Conservation (phyloP, 2,888 invertebrate species). For the Philereme vetulata region DNA sequence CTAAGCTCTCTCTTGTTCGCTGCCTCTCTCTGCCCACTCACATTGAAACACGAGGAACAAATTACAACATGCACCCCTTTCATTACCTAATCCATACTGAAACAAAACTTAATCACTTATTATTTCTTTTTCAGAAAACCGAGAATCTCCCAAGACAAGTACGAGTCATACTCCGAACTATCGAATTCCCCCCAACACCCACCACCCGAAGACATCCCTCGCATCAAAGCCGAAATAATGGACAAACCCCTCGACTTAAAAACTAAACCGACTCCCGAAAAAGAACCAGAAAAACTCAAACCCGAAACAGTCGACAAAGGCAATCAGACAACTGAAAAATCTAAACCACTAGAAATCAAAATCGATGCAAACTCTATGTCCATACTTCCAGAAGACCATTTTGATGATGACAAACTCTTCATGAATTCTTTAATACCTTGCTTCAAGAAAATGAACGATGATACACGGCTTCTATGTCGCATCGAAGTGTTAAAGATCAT, state of each 20-base stretch:
- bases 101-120: background rate
- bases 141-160: slow-evolving; percentile 73
- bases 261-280: slow-evolving; percentile 53
- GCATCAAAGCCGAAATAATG: slow-evolving; percentile 60
- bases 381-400: slow-evolving; percentile 68
- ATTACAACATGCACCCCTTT: background rate
- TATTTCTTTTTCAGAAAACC: slow-evolving; percentile 61
- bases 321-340: slow-evolving; percentile 58
- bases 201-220: slow-evolving; percentile 61
- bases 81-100: background rate
- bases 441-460: slow-evolving; percentile 77
- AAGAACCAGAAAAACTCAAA: slow-evolving; percentile 32
- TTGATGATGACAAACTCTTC: slow-evolving; percentile 73
- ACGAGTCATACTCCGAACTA: slow-evolving; percentile 73
- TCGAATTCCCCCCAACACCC: slow-evolving; percentile 75
- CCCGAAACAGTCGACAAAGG: slow-evolving; percentile 57
- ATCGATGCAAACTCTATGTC: slow-evolving; percentile 70
- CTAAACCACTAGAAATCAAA: slow-evolving; percentile 67
- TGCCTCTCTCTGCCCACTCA: no score
- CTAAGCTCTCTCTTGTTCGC: no score
- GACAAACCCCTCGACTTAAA: slow-evolving; percentile 70
- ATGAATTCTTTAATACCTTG: slow-evolving; percentile 75
- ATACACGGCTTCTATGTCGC: slow-evolving; percentile 68
- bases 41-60: no score
- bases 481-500: slow-evolving; percentile 76